Evolutionary conservation across 2,797 vertebrate species (phyloP), one percentile per base, ranked within the genome.

Genomic region (Macrochelys suwanniensis): DNA sequence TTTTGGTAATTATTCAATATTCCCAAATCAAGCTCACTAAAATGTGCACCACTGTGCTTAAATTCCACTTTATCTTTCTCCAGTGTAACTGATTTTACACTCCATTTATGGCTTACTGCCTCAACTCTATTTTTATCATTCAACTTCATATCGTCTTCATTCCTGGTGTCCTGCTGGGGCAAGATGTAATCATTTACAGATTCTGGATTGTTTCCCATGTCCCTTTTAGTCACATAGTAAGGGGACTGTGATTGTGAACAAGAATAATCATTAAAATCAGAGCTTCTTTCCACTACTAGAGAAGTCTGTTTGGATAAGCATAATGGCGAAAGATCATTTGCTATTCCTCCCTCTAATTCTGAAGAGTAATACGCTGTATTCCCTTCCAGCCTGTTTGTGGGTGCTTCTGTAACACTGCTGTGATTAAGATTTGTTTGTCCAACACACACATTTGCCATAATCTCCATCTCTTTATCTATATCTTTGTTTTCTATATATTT

Each of bases 331-430:
- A 21, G 37, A 15, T 3, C 16, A n/a, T 47, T 19, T 19, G 71
- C n/a, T 15, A n/a, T 37, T n/a, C 37, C 23, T 13, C 53, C 37
- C 28, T 49, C 80, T 7, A 5, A 33, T 42, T 37, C 59, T 11
- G 11, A 17, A 23, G 57, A 59, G n/a, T 26, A 12, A 16, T 3
- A 5, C 1, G 2, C 13, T 23, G 16, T 6, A 5, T 19, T 8
- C 23, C 45, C 33, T 19, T 10, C 19, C 8, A 10, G 42, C 57
- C 53, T 19, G 37, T 80, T 33, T 5, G 7, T 3, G 17, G 25
- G 51, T 31, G 51, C 4, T 9, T 23, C 45, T 42, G 49, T 47
- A 7, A 33, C 5, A 2, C 13, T 8, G 57, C 19, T 21, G 4
- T 7, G 25, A 59, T 33, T 51, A n/a, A 33, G 31, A 79, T n/a